Evolutionary conservation across 2,797 vertebrate species (phyloP).

Genomic region (Pipistrellus pipistrellus): DNA sequence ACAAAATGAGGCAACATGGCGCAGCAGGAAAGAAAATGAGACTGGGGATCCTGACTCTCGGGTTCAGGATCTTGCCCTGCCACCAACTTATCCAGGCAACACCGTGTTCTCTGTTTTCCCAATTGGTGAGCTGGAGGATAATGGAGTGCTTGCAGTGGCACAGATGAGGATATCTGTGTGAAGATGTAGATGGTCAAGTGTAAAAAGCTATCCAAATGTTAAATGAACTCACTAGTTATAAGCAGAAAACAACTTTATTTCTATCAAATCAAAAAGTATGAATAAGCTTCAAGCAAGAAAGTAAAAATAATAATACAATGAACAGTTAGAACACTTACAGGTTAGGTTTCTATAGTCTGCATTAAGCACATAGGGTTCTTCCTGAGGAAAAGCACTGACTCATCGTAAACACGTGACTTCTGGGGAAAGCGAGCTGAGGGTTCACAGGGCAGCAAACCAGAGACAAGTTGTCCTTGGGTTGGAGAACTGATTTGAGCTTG

Average conservation of each 20-base stretch:
- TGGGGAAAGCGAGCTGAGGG: slow-evolving; percentile 30
- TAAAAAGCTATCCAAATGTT: background rate
- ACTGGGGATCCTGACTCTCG: too few relatives aligned
- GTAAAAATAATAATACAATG: slow-evolving; percentile 68
- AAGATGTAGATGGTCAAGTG: background rate
- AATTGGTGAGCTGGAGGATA: background rate
- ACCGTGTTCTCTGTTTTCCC: background rate
- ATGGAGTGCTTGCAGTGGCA: background rate
- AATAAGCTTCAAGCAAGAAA: slow-evolving; percentile 73
- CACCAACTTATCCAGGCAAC: background rate
- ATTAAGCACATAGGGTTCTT: slow-evolving; percentile 2
- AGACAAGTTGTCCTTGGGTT: background rate
- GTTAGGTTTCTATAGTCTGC: slow-evolving; percentile 5
- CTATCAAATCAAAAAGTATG: slow-evolving; percentile 73
- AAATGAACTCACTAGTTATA: slow-evolving; percentile 33
- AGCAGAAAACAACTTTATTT: slow-evolving; percentile 79
- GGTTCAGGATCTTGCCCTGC: background rate
- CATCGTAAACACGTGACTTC: background rate
- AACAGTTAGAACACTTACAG: slow-evolving; percentile 40
- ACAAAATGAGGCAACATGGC: background rate
- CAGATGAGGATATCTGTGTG: background rate
- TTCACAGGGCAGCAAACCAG: slow-evolving; percentile 47
- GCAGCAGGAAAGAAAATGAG: background rate
- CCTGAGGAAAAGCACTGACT: slow-evolving; percentile 1
- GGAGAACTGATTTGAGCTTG: slow-evolving; percentile 13